Percentiles rank a stretch among this genome's conserved stretches.
Evolutionary conservation across 2,888 invertebrate species (phyloP).

Genomic region (Smittia aterrima): DNA sequence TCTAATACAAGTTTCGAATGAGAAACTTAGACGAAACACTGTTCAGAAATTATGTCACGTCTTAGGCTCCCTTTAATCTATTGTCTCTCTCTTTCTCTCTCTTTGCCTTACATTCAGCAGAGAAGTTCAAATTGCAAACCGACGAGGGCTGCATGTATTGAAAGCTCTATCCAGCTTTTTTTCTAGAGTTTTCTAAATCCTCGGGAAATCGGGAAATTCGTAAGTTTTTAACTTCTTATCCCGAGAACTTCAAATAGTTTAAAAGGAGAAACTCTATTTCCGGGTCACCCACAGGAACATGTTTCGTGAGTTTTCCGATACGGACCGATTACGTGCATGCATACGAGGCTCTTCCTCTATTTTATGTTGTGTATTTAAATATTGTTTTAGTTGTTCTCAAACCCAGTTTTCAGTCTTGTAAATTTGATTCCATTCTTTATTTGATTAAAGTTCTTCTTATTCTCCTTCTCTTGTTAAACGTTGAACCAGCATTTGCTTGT

Average conservation of each 20-base stretch:
- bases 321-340: background rate
- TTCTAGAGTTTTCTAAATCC: no score
- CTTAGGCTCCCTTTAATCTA: background rate
- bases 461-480: background rate
- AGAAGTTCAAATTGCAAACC: background rate
- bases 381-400: conserved; percentile 18
- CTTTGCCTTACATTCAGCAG: background rate
- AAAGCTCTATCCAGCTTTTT: background rate
- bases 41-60: conserved; percentile 19
- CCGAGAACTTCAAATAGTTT: no score
- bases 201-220: no score
- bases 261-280: no score
- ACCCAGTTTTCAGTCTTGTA: conserved; percentile 24
- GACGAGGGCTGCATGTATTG: background rate
- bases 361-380: conserved; percentile 36
- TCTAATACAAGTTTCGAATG: background rate
- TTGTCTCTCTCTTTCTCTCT: background rate
- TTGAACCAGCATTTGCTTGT: conserved; percentile 9
- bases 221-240: no score
- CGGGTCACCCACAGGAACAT: no score
- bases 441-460: conserved; percentile 22
- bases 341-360: background rate
- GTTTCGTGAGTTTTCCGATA: no score
- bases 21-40: background rate
- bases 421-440: conserved; percentile 32